Conservation (phyloP, 2,888 invertebrate species). For the Harmothoe impar region DNA sequence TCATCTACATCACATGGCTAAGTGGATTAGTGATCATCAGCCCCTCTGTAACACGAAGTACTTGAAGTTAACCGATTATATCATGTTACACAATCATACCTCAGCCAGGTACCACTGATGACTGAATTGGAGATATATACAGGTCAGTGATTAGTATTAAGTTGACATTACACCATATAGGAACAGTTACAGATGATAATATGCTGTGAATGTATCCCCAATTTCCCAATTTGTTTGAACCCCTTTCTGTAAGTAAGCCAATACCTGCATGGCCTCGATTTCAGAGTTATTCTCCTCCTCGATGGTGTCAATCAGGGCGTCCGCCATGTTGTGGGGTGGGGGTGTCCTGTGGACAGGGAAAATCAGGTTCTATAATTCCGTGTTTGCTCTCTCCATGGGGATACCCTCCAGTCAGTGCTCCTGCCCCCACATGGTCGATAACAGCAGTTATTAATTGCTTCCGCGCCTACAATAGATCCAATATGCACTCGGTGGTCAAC, state of each 20-base stretch:
- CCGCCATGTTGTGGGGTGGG: not conserved
- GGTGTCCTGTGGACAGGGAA: not conserved
- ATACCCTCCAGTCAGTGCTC: not conserved
- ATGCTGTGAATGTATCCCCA: too few relatives aligned
- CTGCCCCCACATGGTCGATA: not conserved
- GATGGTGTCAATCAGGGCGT: not conserved
- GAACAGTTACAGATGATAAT: too few relatives aligned
- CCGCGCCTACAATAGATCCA: not conserved
- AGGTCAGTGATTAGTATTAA: too few relatives aligned
- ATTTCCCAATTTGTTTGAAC: too few relatives aligned
- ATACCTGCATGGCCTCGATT: conserved; percentile 25
- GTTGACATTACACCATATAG: too few relatives aligned
- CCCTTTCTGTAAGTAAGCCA: not conserved
- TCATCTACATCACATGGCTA: too few relatives aligned
- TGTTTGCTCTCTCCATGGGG: conserved; percentile 52
- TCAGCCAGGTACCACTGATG: too few relatives aligned
- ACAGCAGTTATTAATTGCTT: not conserved
- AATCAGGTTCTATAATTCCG: conserved; percentile 31
- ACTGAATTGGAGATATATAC: too few relatives aligned
- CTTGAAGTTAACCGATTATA: too few relatives aligned
- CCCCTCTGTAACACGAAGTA: too few relatives aligned
- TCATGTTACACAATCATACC: too few relatives aligned
- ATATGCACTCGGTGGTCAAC: not conserved
- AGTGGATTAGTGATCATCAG: too few relatives aligned
- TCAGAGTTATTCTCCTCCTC: conserved; percentile 47